Base-by-base conservation (phyloP, 2,113 vertebrate genomes). In the Rattus rattus region DNA sequence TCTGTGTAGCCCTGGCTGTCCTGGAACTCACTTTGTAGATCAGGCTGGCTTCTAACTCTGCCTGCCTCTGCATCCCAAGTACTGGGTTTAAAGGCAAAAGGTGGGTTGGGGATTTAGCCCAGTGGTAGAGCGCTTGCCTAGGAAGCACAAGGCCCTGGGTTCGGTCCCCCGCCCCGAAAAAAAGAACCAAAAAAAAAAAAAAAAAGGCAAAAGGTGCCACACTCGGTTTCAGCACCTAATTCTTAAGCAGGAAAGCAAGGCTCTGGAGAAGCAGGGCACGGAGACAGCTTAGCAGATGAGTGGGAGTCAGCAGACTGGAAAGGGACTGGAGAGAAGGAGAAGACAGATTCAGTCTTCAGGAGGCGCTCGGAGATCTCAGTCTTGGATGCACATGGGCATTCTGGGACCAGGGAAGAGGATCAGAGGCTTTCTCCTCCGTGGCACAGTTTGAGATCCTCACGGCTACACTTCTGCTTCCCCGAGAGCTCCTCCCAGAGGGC, bases 191-290 rank as follows among this genome's bases (percentile, higher is more conserved):
- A n/a, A n/a, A n/a, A n/a, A n/a, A n/a, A n/a, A n/a, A n/a, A n/a
- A n/a, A n/a, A 56, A 81, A 81, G 20, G 19, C n/a, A 33, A 24
- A 28, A 0, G 12, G 11, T 36, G 39, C 54, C 36, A 59, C 13
- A 20, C 19, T 33, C 2, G 30, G 36, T n/a, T 26, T 61, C 8
- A 56, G 30, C 39, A 30, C 0, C 0, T 12, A 20, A 4, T 16
- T 54, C 22, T 54, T 69, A 85, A 54, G 81, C 70, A 33, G 94
- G 16, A 80, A 39, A 52, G 81, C 22, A n/a, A 75, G n/a, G 11
- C 47, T 26, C 33, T 11, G 33, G 75, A 91, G 77, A 94, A 39
- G 47, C 2, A 1, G 81, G 1, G 49, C 19, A 8, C 12, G 83
- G 72, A 65, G 54, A 69, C n/a, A 77, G 65, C 33, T 17, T 7